Percentiles rank a stretch among this genome's conserved stretches.
These are phyloP conservation scores for Cottoperca gobio DNA, from an alignment of 2,797 vertebrate genomes.

Conservation along the genomic window DNA sequence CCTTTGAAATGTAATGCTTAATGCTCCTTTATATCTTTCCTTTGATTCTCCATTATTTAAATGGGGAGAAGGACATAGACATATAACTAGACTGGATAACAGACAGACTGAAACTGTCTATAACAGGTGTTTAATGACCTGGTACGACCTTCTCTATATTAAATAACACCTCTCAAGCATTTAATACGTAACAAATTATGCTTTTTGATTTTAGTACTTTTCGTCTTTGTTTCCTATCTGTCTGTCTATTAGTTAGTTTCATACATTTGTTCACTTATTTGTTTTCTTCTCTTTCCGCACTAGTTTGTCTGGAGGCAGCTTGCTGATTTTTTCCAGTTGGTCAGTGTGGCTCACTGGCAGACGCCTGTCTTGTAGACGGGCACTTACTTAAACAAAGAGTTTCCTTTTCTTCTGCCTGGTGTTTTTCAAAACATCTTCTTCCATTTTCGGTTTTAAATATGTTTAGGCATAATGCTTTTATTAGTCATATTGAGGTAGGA, in stretches of 20 bases:
- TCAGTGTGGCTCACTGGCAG: slow-evolving; percentile 53
- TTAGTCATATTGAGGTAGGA: slow-evolving; percentile 20
- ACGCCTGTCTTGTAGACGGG: slow-evolving; percentile 32
- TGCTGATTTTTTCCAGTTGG: slow-evolving; percentile 61
- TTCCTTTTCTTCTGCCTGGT: slow-evolving; percentile 43
- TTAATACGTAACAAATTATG: slow-evolving; percentile 26
- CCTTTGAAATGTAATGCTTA: slow-evolving; percentile 28
- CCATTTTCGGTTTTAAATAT: slow-evolving; percentile 23
- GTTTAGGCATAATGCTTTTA: slow-evolving; percentile 23
- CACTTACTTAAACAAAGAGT: slow-evolving; percentile 47
- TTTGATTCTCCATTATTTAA: not conserved
- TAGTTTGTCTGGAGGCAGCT: slow-evolving; percentile 41
- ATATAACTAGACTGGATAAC: not conserved
- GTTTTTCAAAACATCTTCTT: slow-evolving; percentile 31
- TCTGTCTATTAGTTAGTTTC: not conserved
- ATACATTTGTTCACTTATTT: slow-evolving; percentile 9
- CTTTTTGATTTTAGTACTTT: slow-evolving; percentile 24
- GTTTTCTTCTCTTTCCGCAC: slow-evolving; percentile 17
- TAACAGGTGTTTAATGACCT: slow-evolving; percentile 43
- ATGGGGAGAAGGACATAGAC: not conserved
- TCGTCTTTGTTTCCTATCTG: not conserved
- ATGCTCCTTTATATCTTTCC: slow-evolving; percentile 32
- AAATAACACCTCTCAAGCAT: slow-evolving; percentile 39
- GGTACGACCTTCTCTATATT: slow-evolving; percentile 41
- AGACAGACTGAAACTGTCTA: slow-evolving; percentile 4